Conservation (phyloP, 92 coral and sea anemone species). For the Parazoanthus atlanticus region DNA sequence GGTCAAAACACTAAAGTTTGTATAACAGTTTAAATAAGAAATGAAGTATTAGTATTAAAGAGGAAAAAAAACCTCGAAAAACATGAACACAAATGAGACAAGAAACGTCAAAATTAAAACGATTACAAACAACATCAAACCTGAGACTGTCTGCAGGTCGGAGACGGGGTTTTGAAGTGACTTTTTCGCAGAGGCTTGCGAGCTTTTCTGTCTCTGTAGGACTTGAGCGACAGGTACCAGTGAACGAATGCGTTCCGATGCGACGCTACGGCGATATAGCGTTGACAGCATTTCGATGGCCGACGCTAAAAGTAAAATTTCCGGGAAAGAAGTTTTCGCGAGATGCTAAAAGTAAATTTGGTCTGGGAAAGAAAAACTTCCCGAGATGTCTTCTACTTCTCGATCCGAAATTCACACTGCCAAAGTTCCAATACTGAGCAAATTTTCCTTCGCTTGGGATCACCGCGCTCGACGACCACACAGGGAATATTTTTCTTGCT, state of each 20-base stretch:
- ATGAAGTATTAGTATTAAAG: too few species aligned
- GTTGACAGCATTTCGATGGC: constrained; percentile 21
- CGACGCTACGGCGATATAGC: background rate
- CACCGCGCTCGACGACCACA: background rate
- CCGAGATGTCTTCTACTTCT: background rate
- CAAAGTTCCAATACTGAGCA: background rate
- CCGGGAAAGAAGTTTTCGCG: background rate
- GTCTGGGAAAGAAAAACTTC: background rate
- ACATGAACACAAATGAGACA: background rate
- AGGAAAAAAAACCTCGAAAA: background rate
- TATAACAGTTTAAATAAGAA: background rate
- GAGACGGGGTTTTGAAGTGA: background rate
- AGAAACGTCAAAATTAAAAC: background rate
- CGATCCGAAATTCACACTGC: background rate
- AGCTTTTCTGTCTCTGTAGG: constrained; percentile 15
- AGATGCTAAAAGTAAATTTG: background rate
- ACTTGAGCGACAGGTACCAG: background rate
- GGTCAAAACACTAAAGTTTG: background rate
- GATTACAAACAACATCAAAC: background rate
- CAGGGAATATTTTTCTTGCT: background rate
- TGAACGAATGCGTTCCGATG: constrained; percentile 1
- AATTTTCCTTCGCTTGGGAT: background rate
- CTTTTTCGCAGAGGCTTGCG: constrained; percentile 6
- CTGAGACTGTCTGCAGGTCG: constrained; percentile 28
- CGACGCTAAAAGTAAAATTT: background rate